These are phyloP conservation scores for Prionailurus viverrinus DNA, from an alignment of 2,113 vertebrate species.

Conservation along the genomic window DNA sequence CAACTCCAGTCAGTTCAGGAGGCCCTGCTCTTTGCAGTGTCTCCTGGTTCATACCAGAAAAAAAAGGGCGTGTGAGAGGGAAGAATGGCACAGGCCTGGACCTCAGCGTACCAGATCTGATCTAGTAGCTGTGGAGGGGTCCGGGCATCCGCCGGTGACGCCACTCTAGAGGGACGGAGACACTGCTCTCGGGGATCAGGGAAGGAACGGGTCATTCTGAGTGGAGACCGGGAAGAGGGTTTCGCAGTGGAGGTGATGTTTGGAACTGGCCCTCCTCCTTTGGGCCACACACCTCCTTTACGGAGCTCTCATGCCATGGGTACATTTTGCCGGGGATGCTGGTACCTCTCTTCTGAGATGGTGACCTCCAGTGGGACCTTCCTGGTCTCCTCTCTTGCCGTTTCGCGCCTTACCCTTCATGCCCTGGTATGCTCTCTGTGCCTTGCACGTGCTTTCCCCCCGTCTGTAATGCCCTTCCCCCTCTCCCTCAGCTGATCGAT, in stretches of 20 bases:
- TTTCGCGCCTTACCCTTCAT: too few species aligned
- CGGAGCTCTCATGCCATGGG: accelerated
- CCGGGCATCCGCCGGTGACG: not conserved
- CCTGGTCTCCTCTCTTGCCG: accelerated
- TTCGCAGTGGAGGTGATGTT: too few species aligned
- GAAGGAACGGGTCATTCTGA: not conserved
- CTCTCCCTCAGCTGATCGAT: not conserved
- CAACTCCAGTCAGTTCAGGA: not conserved
- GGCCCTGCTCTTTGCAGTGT: not conserved
- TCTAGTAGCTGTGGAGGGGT: not conserved
- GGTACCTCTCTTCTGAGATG: not conserved
- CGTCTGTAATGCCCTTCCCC: accelerated
- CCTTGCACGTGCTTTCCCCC: too few species aligned
- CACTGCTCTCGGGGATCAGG: not conserved
- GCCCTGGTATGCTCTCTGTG: not conserved
- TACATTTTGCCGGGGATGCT: not conserved
- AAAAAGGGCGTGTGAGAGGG: not conserved
- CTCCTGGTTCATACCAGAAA: not conserved
- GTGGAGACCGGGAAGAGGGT: too few species aligned
- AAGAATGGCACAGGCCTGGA: not conserved
- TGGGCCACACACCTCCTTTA: not conserved
- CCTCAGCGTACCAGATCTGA: not conserved
- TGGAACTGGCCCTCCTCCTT: not conserved
- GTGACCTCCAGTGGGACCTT: not conserved
- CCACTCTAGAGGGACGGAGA: not conserved